Conservation (phyloP, 2,113 vertebrate species). For the Archocentrus centrarchus region DNA sequence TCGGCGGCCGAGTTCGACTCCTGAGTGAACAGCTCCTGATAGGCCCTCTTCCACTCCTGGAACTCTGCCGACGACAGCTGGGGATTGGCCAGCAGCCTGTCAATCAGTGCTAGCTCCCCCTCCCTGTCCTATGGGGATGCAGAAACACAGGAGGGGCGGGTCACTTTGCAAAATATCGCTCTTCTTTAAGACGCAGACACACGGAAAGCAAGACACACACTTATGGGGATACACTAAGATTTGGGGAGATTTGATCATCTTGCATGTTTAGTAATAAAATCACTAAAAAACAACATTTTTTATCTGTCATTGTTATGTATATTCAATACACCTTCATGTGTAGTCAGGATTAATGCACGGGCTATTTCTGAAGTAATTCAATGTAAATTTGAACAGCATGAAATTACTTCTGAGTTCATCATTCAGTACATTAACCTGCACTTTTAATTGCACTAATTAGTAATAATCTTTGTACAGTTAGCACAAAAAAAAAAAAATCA, state of each 20-base stretch:
- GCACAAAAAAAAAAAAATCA: not conserved
- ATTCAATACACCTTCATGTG: not conserved
- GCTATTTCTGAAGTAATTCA: not conserved
- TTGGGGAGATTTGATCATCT: conserved; percentile 4
- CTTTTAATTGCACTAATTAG: not conserved
- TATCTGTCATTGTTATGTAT: not conserved
- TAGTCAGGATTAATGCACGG: not conserved
- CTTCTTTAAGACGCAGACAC: conserved; percentile 58
- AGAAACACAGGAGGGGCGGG: conserved; percentile 78
- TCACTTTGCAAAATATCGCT: conserved; percentile 41
- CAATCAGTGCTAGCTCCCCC: conserved; percentile 96
- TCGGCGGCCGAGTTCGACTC: conserved; percentile 80
- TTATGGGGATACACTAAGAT: conserved; percentile 49
- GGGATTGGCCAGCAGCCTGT: conserved; percentile 94
- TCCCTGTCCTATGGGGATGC: conserved; percentile 92
- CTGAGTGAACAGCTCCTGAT: conserved; percentile 93
- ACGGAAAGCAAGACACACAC: conserved; percentile 66
- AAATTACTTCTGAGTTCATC: not conserved
- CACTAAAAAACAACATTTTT: not conserved
- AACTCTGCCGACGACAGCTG: conserved; percentile 95
- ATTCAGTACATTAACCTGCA: not conserved
- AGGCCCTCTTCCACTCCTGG: conserved; percentile 96
- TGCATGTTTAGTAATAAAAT: not conserved
- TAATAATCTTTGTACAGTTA: not conserved
- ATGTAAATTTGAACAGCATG: not conserved